These are phyloP conservation scores for Apocrypta bakeri DNA, from an alignment of 1,140 invertebrate genomes.

Conservation along the genomic window DNA sequence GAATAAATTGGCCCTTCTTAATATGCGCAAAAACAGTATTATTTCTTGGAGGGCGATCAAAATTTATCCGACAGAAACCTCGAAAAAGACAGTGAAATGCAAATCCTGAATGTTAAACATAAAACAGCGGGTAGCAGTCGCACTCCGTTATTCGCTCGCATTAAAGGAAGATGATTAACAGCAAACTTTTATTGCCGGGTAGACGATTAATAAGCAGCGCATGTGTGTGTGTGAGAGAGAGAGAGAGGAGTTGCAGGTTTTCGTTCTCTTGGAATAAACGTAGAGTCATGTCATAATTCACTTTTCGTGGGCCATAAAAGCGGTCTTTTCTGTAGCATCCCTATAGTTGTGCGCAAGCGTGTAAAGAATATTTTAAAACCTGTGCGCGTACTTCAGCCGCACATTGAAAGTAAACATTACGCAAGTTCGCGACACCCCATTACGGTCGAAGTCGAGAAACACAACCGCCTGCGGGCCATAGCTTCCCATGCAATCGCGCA, in stretches of 20 bases:
- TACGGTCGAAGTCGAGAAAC: no score
- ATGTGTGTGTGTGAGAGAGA: no score
- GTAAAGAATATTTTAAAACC: conserved; percentile 19
- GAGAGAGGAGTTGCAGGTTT: neutral
- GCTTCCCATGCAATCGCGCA: conserved; percentile 13
- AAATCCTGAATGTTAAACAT: neutral
- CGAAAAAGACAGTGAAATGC: neutral
- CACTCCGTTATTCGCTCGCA: conserved; percentile 1
- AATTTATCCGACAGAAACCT: neutral
- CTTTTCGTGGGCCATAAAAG: conserved; percentile 19
- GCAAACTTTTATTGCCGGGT: conserved; percentile 29
- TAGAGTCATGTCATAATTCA: conserved; percentile 26
- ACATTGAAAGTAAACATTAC: conserved; percentile 38
- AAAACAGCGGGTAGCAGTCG: neutral
- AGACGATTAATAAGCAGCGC: conserved; percentile 42
- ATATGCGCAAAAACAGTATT: no score
- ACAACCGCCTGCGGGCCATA: neutral
- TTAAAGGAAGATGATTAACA: conserved; percentile 42
- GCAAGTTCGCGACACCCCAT: conserved; percentile 39
- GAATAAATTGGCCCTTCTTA: no score
- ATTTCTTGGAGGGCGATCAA: neutral
- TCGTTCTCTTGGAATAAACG: neutral
- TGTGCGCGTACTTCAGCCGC: neutral
- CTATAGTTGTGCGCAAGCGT: neutral
- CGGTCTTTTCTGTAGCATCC: conserved; percentile 23